These are phyloP conservation scores for Lagopus muta DNA, from an alignment of 2,113 vertebrate genomes.

Conservation along the genomic window DNA sequence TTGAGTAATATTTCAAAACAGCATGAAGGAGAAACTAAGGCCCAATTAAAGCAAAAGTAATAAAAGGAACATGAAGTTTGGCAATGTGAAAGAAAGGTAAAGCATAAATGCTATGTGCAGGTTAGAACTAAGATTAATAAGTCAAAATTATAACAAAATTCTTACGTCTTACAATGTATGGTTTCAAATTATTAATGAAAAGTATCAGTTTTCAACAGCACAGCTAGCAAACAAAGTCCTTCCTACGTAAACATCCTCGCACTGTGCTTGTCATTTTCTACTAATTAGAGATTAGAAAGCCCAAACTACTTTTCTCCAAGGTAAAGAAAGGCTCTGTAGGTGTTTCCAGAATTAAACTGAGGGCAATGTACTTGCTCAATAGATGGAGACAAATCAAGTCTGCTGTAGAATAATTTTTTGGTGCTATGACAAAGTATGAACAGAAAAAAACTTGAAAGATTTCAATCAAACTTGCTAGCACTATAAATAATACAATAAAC, in stretches of 20 bases:
- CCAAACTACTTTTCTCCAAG: neutral
- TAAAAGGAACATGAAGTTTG: neutral
- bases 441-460: neutral
- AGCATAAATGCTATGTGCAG: neutral
- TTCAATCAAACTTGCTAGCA: neutral
- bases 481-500: neutral
- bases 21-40: conserved; percentile 32
- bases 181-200: neutral
- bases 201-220: neutral
- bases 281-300: neutral
- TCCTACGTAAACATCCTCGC: neutral
- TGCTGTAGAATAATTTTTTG: neutral
- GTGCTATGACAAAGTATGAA: neutral
- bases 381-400: neutral
- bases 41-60: conserved; percentile 33
- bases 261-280: neutral
- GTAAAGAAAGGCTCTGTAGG: neutral
- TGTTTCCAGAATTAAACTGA: neutral
- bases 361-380: neutral
- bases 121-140: neutral
- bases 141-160: neutral
- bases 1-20: conserved; percentile 49
- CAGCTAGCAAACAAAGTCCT: neutral
- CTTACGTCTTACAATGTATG: neutral
- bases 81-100: neutral